Evolutionary conservation across 2,888 invertebrate species (phyloP).

Genomic region (Hylaea fasciaria): DNA sequence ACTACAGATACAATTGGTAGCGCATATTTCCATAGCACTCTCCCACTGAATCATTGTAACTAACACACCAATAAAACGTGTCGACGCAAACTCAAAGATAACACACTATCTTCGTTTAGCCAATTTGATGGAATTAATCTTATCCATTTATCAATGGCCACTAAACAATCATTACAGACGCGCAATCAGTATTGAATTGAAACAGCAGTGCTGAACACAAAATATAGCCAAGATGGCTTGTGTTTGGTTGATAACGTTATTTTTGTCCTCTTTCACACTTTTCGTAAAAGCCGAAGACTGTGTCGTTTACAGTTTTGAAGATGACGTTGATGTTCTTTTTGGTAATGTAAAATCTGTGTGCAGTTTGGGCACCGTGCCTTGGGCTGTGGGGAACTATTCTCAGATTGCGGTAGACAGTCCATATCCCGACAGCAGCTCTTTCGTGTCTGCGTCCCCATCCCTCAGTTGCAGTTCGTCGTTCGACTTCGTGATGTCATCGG

Average conservation of each 20-base stretch:
- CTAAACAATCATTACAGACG: slow-evolving; percentile 17
- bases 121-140: slow-evolving; percentile 28
- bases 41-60: no score
- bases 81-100: slow-evolving; percentile 4
- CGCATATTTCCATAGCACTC: no score
- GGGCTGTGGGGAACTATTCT: slow-evolving; percentile 34
- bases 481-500: slow-evolving; percentile 24
- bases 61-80: no score
- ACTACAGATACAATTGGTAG: no score
- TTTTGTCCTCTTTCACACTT: slow-evolving; percentile 16
- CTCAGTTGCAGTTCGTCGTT: slow-evolving; percentile 36
- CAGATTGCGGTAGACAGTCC: slow-evolving; percentile 18
- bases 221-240: slow-evolving; percentile 28
- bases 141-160: slow-evolving; percentile 28
- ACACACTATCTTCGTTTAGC: slow-evolving; percentile 17
- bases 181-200: slow-evolving; percentile 26
- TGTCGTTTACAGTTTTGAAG: slow-evolving; percentile 43
- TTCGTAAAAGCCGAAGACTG: slow-evolving; percentile 40
- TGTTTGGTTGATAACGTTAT: slow-evolving; percentile 12
- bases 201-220: slow-evolving; percentile 22
- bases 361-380: slow-evolving; percentile 14
- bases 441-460: slow-evolving; percentile 24
- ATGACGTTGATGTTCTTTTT: slow-evolving; percentile 13
- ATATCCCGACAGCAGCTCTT: slow-evolving; percentile 25
- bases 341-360: slow-evolving; percentile 29